phyloP scores from a whole-genome alignment of 2,113 vertebrate genomes.

The Elaphurus davidianus region DNA sequence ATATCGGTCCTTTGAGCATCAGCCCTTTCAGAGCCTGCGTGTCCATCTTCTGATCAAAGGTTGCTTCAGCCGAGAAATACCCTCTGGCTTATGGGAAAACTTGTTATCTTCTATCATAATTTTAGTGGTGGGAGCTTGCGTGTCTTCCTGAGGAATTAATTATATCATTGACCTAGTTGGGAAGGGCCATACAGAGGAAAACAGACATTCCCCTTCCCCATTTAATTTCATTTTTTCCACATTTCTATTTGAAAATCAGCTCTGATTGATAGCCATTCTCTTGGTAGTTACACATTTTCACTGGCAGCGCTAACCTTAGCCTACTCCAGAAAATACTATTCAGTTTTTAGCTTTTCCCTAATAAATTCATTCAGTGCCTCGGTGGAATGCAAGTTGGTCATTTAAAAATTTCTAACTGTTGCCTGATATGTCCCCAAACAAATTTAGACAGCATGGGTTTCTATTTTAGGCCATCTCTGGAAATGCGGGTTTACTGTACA shows the following conservation, averaged over 20 bases:
- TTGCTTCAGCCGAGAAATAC: not conserved
- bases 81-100: not conserved
- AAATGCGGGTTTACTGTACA: slow-evolving; percentile 83
- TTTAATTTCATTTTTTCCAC: not conserved
- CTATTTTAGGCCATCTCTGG: slow-evolving; percentile 82
- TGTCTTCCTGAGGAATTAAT: not conserved
- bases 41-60: accelerated
- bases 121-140: not conserved
- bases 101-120: not conserved
- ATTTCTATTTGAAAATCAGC: slow-evolving; percentile 51
- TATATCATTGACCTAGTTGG: slow-evolving; percentile 9
- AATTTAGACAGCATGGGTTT: slow-evolving; percentile 82
- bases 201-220: not conserved
- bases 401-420: slow-evolving; percentile 80
- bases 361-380: slow-evolving; percentile 77
- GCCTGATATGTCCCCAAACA: slow-evolving; percentile 83
- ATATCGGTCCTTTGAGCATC: slow-evolving; percentile 50
- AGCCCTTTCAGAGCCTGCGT: slow-evolving; percentile 36
- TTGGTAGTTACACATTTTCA: slow-evolving; percentile 53
- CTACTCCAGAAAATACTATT: slow-evolving; percentile 73
- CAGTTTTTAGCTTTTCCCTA: slow-evolving; percentile 76
- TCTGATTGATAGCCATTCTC: slow-evolving; percentile 35
- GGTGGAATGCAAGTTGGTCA: slow-evolving; percentile 79
- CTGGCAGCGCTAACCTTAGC: slow-evolving; percentile 50
- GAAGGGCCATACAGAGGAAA: not conserved